Evolutionary conservation across 1,140 invertebrate genomes (phyloP), one percentile per base, ranked within the genome.

Genomic region (Drosophila pallidifrons): DNA sequence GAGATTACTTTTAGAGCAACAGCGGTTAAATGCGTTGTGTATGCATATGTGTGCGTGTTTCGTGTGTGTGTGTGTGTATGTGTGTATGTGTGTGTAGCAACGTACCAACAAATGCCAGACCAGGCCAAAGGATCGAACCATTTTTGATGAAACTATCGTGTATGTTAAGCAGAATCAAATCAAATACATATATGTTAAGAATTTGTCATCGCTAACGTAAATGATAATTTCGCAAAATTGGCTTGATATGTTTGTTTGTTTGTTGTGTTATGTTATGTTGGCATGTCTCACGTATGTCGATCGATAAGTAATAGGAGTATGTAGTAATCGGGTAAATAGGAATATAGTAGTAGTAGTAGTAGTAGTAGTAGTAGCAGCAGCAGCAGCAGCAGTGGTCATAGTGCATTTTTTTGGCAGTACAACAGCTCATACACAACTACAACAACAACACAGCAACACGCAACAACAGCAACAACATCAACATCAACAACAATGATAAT

Each of bases 401-500:
- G 65, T 41, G 68, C 51, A 75, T 52, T 49, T 25, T 25, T 25
- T 38, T 51, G 41, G 70, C 70, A 66, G 54, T 59, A 51, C 79
- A 81, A 61, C 66, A 72, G 59, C 47, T 69, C 70, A 68, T 58
- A 54, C 47, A 72, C 75, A 78, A 72, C 69, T 79, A 67, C 74
- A 64, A 80, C 74, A 64, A 80, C 71, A 55, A 35, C 51, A 52
- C 51, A 54, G 16, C 51, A 32, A 45, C 46, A 25, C 20, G 20
- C 20, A 25, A 52, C 51, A 54, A 11, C 51, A 32, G 35, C 46
- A 46, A 47, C 76, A 83, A 77, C 61, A 76, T 32, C 66, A 64
- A 85, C 58, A 72, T 68, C 51, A 73, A 82, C 60, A 71, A 57
- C 55, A 77, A 60, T 71, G 74, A 68, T 49, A 61, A 73, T 67